A percentile compares a stretch with the other conserved stretches of the same genome.
Conservation (phyloP, 2,113 vertebrate genomes). For the Xenopus laevis region DNA sequence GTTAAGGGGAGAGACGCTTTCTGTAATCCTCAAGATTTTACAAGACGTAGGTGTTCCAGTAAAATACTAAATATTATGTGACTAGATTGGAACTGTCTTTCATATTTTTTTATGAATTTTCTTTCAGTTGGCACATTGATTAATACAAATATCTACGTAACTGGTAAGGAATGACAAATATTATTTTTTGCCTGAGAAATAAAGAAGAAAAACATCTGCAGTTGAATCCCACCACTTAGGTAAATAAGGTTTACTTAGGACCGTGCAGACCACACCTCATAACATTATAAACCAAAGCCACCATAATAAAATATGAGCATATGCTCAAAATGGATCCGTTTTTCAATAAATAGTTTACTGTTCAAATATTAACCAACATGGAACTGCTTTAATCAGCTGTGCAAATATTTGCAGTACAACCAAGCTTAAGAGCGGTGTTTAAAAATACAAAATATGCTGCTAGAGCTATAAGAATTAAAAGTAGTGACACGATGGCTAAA, state of each 20-base stretch:
- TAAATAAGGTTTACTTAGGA: conserved; percentile 35
- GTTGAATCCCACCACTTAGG: conserved; percentile 5
- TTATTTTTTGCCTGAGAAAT: not conserved
- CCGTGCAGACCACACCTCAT: conserved; percentile 25
- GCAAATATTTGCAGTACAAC: conserved; percentile 73
- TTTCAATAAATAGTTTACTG: conserved; percentile 69
- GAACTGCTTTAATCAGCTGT: conserved; percentile 71
- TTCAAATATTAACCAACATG: conserved; percentile 74
- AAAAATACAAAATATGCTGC: conserved; percentile 45
- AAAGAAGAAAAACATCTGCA: not conserved
- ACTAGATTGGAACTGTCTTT: no score
- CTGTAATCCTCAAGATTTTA: no score
- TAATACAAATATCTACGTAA: not conserved
- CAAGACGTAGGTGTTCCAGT: no score
- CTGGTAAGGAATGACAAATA: not conserved
- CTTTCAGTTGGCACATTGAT: not conserved
- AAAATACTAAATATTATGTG: no score
- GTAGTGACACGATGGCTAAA: conserved; percentile 59
- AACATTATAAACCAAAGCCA: conserved; percentile 44
- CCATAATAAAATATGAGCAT: conserved; percentile 49
- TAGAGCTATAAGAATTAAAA: conserved; percentile 59
- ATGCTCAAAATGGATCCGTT: conserved; percentile 55
- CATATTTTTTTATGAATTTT: not conserved
- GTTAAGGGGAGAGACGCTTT: no score
- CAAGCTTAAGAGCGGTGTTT: conserved; percentile 52